Conservation (phyloP, 64 coral and sea anemone species). For the Anthopleura sola region DNA sequence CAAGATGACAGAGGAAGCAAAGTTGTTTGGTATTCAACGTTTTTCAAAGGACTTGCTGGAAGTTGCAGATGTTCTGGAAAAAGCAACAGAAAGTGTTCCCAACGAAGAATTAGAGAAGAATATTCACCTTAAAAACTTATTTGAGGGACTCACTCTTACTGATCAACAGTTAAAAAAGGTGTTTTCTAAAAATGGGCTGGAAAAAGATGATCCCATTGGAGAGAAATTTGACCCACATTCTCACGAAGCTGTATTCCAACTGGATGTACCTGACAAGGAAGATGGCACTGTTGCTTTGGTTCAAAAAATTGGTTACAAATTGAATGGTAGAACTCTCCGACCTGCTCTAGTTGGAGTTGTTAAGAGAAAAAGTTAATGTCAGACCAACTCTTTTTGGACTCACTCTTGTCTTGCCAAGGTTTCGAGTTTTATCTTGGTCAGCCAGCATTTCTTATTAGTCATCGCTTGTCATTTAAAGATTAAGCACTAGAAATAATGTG, state of each 20-base stretch:
- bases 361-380: conserved; percentile 17
- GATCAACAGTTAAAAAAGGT: conserved; percentile 91
- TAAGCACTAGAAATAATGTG: too few species aligned
- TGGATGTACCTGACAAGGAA: conserved; percentile 84
- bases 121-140: conserved; percentile 75
- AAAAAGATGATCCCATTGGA: conserved; percentile 79
- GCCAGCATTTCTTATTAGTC: background rate
- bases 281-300: conserved; percentile 93
- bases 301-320: conserved; percentile 90
- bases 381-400: background rate
- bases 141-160: conserved; percentile 86
- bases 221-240: conserved; percentile 96
- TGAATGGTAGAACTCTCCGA: conserved; percentile 88
- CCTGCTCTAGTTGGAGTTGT: conserved; percentile 97
- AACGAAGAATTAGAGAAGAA: conserved; percentile 77
- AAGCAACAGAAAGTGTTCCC: conserved; percentile 88
- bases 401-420: background rate
- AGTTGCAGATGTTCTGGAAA: conserved; percentile 92
- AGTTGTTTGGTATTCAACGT: conserved; percentile 91
- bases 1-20: conserved; percentile 85
- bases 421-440: background rate
- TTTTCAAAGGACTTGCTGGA: conserved; percentile 99
- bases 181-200: conserved; percentile 81
- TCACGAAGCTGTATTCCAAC: conserved; percentile 91
- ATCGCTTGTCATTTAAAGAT: too few species aligned